Evolutionary conservation across 2,888 invertebrate species (phyloP), one percentile per base, ranked within the genome.

Genomic region (Drosophila planitibia): DNA sequence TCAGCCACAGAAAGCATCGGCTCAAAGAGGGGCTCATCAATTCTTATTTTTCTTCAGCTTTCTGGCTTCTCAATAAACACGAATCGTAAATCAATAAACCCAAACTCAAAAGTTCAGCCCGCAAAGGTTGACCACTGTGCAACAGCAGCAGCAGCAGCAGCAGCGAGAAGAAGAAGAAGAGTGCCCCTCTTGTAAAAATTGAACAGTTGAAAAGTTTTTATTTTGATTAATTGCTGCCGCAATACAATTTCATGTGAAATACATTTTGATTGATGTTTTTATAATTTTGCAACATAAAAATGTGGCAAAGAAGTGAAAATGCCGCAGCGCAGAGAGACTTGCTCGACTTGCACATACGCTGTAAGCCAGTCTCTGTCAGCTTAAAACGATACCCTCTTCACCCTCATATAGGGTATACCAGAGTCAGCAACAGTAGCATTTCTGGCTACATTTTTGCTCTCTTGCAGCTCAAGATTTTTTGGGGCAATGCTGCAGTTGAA

Each of bases 51-150:
- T 19, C 72, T 63, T 69, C 67, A 73, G 71, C 74, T 73, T 74
- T 53, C 52, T 14, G n/a, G 54, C 37, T 14, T 5, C 47, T 72
- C 82, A 85, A 89, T 84, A 89, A 87, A 85, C 88, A 89, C 75
- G 89, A 81, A 89, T 88, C 88, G 85, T 85, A 89, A 85, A 85
- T 89, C 90, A 85, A 85, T 89, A 88, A 85, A 74, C 65, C 78
- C 78, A 78, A 78, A 87, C 66, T 55, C 28, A 28, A 83, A 74
- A 74, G 83, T 61, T 83, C 74, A 83, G 57, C 59, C 41, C 67
- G 52, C 39, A 65, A 55, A 72, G 58, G 54, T 67, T 73, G 74
- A 52, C 37, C 66, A 58, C 57, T 41, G 41, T 57, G 57, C 57
- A 55, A 5, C 57, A 39, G 39, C 16, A 37, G 28, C 35, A 14